A percentile compares a stretch with the other conserved stretches of the same genome.
These are phyloP conservation scores for Prionailurus bengalensis DNA, from an alignment of 2,113 vertebrate species.

Conservation along the genomic window DNA sequence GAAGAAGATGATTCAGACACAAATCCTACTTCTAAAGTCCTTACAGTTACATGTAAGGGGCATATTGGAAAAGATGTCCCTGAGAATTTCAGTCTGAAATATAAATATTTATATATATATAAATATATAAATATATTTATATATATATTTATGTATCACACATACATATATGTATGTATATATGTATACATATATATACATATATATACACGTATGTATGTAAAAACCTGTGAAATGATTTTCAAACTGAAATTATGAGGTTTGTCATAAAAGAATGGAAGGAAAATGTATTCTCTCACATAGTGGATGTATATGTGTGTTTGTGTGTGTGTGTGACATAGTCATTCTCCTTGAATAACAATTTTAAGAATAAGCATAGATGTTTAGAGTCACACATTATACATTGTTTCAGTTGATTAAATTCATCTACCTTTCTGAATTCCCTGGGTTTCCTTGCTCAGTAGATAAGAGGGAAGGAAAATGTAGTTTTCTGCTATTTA, in stretches of 20 bases:
- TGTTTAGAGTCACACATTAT: background rate
- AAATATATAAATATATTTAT: too few relatives aligned
- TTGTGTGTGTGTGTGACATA: background rate
- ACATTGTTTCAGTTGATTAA: background rate
- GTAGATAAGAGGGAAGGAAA: background rate
- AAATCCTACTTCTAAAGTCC: background rate
- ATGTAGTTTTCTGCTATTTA: background rate
- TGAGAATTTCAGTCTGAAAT: constrained; percentile 28
- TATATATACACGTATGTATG: background rate
- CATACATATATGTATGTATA: background rate
- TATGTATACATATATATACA: background rate
- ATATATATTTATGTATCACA: background rate
- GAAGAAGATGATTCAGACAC: background rate
- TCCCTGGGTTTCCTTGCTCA: background rate
- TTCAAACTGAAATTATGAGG: background rate
- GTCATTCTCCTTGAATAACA: background rate
- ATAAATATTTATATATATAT: background rate
- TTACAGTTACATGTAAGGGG: background rate
- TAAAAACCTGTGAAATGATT: background rate
- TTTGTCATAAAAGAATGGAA: background rate
- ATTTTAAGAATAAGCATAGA: background rate
- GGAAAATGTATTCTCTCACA: background rate
- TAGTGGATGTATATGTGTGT: too few relatives aligned
- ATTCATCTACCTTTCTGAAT: background rate
- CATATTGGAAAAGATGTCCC: background rate